Conservation (phyloP, 1,140 invertebrate genomes). For the Anastatus disparis region DNA sequence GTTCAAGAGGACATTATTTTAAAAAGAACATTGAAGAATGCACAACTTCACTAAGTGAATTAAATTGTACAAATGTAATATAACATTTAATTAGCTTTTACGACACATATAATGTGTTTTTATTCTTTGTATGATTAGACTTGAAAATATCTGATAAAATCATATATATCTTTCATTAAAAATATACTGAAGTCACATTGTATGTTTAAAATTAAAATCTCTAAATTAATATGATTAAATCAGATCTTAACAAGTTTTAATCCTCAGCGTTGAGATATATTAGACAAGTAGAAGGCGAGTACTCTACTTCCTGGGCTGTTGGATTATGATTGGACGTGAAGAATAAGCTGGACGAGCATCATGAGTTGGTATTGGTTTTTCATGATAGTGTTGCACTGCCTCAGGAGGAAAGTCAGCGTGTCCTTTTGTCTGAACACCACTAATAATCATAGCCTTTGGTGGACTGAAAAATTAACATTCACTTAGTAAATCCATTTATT, state of each 20-base stretch:
- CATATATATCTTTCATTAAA: neutral
- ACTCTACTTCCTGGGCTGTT: slow-evolving; percentile 82
- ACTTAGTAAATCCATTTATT: too few relatives aligned
- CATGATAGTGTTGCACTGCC: slow-evolving; percentile 83
- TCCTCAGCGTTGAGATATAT: neutral
- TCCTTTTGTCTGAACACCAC: slow-evolving; percentile 82
- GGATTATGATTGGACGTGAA: slow-evolving; percentile 72
- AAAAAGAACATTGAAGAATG: neutral
- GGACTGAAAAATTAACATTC: slow-evolving; percentile 69
- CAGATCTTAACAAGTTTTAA: neutral
- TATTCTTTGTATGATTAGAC: neutral
- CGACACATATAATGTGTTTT: neutral
- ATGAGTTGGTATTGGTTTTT: slow-evolving; percentile 77
- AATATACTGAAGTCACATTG: slow-evolving; percentile 14
- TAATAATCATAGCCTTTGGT: slow-evolving; percentile 80
- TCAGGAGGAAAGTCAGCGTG: slow-evolving; percentile 89
- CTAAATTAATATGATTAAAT: neutral
- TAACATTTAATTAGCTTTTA: neutral
- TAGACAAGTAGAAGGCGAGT: neutral
- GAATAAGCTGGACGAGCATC: slow-evolving; percentile 69
- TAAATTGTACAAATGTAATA: neutral
- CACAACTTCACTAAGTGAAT: neutral
- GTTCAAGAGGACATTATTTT: neutral
- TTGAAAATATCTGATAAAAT: slow-evolving; percentile 8
- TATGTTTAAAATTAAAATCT: neutral